phyloP scores from a whole-genome alignment of 2,888 invertebrate genomes.

The Pachymerium ferrugineum region DNA sequence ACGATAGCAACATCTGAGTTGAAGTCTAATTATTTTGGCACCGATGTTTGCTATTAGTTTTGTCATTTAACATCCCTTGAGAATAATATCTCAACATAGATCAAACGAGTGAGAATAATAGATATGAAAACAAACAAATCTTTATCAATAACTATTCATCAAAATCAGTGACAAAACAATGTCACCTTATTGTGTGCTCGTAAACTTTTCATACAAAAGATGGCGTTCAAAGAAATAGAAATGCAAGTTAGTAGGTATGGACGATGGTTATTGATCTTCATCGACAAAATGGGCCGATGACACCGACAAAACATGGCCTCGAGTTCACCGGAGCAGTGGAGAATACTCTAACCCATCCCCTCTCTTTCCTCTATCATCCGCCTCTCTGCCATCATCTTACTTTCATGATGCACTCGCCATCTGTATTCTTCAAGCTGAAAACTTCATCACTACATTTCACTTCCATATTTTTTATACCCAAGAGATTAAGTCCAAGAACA shows the following conservation, averaged over 20 bases:
- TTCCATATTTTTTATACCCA: not conserved
- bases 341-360: not conserved
- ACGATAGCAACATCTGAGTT: conserved; percentile 25
- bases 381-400: not conserved
- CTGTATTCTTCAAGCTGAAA: not conserved
- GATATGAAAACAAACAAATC: not conserved
- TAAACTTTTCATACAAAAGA: no score
- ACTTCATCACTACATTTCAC: not conserved
- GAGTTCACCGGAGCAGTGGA: not conserved
- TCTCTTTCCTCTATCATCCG: not conserved
- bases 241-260: not conserved
- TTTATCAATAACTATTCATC: not conserved
- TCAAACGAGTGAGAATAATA: not conserved
- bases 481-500: not conserved
- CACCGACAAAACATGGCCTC: conserved; percentile 9
- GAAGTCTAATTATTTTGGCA: conserved; percentile 12
- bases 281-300: not conserved
- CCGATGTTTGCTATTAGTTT: conserved; percentile 10
- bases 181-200: no score
- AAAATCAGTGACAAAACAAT: not conserved
- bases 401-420: not conserved
- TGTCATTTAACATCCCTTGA: not conserved
- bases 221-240: not conserved
- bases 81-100: not conserved
- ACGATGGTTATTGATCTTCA: not conserved